Evolutionary conservation across 2,113 vertebrate genomes (phyloP).

Genomic region (Zosterops lateralis): DNA sequence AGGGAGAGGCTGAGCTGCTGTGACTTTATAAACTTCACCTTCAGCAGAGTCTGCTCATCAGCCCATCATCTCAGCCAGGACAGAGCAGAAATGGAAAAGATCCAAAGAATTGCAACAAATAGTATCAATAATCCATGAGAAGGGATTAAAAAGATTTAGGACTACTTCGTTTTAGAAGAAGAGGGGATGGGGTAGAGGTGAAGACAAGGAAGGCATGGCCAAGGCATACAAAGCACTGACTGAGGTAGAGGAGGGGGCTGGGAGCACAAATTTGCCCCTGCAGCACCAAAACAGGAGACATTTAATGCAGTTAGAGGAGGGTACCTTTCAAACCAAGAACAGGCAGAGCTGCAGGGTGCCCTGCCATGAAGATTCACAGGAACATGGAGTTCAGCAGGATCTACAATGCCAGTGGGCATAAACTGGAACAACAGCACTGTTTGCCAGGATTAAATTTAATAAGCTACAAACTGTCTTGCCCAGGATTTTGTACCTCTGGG

Average conservation of each 20-base stretch:
- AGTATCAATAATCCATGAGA: slow-evolving; percentile 48
- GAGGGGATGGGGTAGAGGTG: background rate
- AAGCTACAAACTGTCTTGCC: background rate
- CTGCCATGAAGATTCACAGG: background rate
- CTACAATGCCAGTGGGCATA: background rate
- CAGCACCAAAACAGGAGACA: background rate
- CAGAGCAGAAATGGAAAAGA: slow-evolving; percentile 11
- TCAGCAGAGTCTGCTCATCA: background rate
- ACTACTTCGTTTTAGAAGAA: background rate
- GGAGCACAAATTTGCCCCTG: background rate
- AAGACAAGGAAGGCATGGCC: background rate
- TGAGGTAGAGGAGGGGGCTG: background rate
- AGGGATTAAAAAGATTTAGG: slow-evolving; percentile 13
- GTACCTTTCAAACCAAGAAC: background rate
- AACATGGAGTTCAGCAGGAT: background rate
- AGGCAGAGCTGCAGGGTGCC: background rate
- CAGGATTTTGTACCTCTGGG: background rate
- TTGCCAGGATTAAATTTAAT: background rate
- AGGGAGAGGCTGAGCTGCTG: background rate
- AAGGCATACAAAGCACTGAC: background rate
- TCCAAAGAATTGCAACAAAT: slow-evolving; percentile 34
- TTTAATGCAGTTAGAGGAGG: fast-evolving
- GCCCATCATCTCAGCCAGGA: background rate
- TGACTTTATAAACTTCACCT: slow-evolving; percentile 11
- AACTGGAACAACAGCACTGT: fast-evolving